phyloP scores from a whole-genome alignment of 2,888 invertebrate genomes.

The Heliconius sara region DNA sequence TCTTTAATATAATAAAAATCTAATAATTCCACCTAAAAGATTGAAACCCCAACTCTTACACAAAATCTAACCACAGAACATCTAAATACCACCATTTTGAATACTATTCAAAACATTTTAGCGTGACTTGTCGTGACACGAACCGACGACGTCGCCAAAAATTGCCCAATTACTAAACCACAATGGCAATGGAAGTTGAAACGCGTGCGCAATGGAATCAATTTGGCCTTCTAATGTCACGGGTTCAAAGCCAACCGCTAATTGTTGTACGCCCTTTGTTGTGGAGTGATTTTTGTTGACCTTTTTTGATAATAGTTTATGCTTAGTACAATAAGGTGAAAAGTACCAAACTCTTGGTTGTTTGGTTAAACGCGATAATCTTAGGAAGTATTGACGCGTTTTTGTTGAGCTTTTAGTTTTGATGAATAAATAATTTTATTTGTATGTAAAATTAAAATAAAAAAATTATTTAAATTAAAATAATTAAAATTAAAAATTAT shows the following conservation, averaged over 20 bases:
- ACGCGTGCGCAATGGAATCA: conserved; percentile 71
- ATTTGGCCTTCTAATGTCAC: conserved; percentile 72
- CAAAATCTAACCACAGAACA: not conserved
- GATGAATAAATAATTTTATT: too few species aligned
- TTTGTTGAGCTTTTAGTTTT: not conserved
- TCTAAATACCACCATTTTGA: not conserved
- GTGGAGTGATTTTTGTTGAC: not conserved
- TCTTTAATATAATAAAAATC: not conserved
- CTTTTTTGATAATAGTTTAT: not conserved
- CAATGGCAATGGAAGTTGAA: conserved; percentile 51
- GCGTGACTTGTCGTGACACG: conserved; percentile 46
- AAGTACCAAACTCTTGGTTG: not conserved
- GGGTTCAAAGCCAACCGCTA: conserved; percentile 64
- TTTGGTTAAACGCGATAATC: not conserved
- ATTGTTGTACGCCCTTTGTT: conserved; percentile 55
- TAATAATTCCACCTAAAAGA: not conserved
- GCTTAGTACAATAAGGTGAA: not conserved
- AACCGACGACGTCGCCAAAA: conserved; percentile 40
- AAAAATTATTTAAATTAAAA: too few species aligned
- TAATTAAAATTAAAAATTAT: too few species aligned
- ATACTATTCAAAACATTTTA: conserved; percentile 9
- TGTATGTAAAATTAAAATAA: too few species aligned
- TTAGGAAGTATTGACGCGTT: not conserved
- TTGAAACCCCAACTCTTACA: not conserved
- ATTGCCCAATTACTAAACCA: conserved; percentile 44